A percentile compares a stretch with the other conserved stretches of the same genome.
These are phyloP conservation scores for Brachypteracias leptosomus DNA, from an alignment of 2,113 vertebrate species.

Conservation along the genomic window DNA sequence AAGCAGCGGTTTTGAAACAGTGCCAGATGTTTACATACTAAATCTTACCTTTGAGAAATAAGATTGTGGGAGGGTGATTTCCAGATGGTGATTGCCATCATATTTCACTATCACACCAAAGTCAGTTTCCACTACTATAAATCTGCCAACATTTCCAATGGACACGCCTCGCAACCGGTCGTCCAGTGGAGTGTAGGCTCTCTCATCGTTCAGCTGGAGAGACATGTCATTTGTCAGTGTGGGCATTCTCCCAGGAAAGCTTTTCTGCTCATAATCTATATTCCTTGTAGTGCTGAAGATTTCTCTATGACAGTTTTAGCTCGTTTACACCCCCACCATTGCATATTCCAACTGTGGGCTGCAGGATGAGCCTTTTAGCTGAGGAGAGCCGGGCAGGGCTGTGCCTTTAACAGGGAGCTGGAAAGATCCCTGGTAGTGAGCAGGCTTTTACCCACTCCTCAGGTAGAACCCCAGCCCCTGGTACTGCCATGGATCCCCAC, in stretches of 20 bases:
- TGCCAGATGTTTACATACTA: background rate
- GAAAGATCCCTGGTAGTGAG: background rate
- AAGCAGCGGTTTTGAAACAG: background rate
- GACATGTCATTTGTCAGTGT: background rate
- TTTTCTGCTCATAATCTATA: background rate
- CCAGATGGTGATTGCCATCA: conserved; percentile 84
- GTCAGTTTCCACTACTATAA: conserved; percentile 81
- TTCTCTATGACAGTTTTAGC: background rate
- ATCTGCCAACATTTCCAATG: conserved; percentile 81
- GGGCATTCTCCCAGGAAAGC: background rate
- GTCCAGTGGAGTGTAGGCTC: conserved; percentile 75
- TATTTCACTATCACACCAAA: conserved; percentile 87
- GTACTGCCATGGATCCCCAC: background rate
- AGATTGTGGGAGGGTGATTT: conserved; percentile 83
- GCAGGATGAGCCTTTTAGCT: background rate
- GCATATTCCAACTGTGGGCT: background rate
- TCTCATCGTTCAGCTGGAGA: conserved; percentile 49
- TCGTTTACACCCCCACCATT: background rate
- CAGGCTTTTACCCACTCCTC: background rate
- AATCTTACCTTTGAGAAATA: conserved; percentile 85
- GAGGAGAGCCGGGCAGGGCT: background rate
- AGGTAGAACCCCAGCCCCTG: background rate
- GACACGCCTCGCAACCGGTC: conserved; percentile 50
- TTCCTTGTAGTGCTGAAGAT: background rate
- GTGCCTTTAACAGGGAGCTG: background rate